A percentile compares a stretch with the other conserved stretches of the same genome.
Conservation (phyloP, 1,140 invertebrate genomes). For the Ylistrum balloti region DNA sequence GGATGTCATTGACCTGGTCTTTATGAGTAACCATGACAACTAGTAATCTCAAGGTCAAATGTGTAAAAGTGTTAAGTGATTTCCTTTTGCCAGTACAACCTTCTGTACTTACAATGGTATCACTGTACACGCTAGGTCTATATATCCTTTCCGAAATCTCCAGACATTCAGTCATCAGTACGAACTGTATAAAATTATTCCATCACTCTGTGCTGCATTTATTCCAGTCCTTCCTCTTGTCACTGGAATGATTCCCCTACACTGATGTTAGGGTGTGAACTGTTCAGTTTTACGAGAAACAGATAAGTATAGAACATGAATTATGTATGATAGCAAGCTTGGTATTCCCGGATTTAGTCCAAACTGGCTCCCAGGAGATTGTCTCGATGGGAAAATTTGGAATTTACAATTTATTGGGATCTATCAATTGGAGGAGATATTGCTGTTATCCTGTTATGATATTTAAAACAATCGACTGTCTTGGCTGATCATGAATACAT, state of each 20-base stretch:
- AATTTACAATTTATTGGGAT: constrained; percentile 31
- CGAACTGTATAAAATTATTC: constrained; percentile 27
- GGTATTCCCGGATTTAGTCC: constrained; percentile 18
- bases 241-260: neutral
- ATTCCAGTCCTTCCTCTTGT: neutral
- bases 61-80: neutral
- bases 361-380: neutral
- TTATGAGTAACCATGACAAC: constrained; percentile 24
- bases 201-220: neutral
- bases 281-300: constrained; percentile 34
- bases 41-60: constrained; percentile 5
- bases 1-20: neutral
- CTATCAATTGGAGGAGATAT: constrained; percentile 20
- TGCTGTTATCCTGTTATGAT: neutral
- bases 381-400: constrained; percentile 32
- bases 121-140: neutral
- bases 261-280: neutral
- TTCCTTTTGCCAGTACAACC: neutral
- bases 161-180: neutral
- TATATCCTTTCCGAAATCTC: neutral
- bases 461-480: neutral
- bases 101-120: neutral
- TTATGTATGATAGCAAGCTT: constrained; percentile 11
- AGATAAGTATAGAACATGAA: constrained; percentile 11
- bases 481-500: neutral